phyloP scores from a whole-genome alignment of 1,140 invertebrate species.

The Limonius californicus region DNA sequence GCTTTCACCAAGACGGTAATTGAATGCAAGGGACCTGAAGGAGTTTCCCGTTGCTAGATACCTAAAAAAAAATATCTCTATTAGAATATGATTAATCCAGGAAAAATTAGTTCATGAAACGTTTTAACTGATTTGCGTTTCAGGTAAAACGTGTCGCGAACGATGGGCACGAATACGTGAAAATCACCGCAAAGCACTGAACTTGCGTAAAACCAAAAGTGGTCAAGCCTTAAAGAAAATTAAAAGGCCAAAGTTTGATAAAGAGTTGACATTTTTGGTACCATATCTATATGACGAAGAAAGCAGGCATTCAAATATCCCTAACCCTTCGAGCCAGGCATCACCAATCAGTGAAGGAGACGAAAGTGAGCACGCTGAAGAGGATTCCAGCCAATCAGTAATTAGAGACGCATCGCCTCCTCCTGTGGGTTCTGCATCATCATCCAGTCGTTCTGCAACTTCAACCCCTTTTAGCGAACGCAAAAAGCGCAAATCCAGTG shows the following conservation, averaged over 20 bases:
- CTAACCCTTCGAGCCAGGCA: neutral
- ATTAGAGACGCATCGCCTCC: neutral
- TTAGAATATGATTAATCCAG: too few relatives aligned
- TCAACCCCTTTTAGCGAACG: neutral
- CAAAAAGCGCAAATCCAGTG: neutral
- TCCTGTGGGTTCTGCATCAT: neutral
- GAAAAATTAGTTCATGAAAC: too few relatives aligned
- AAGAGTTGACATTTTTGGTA: neutral
- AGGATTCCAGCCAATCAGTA: neutral
- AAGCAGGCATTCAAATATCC: neutral
- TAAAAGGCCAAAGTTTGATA: neutral
- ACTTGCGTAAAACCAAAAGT: slow-evolving; percentile 10
- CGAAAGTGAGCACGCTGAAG: too few relatives aligned
- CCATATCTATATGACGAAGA: slow-evolving; percentile 8
- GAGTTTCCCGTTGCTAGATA: neutral
- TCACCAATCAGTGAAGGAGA: neutral
- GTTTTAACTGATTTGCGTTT: too few relatives aligned
- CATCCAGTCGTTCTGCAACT: neutral
- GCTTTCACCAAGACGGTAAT: neutral
- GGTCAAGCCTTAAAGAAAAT: neutral
- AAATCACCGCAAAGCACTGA: neutral
- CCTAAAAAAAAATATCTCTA: slow-evolving; percentile 1
- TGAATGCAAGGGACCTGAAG: neutral
- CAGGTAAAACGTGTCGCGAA: neutral
- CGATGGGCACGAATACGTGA: neutral